Evolutionary conservation across 2,113 vertebrate genomes (phyloP).

Genomic region (Tragelaphus scriptus): DNA sequence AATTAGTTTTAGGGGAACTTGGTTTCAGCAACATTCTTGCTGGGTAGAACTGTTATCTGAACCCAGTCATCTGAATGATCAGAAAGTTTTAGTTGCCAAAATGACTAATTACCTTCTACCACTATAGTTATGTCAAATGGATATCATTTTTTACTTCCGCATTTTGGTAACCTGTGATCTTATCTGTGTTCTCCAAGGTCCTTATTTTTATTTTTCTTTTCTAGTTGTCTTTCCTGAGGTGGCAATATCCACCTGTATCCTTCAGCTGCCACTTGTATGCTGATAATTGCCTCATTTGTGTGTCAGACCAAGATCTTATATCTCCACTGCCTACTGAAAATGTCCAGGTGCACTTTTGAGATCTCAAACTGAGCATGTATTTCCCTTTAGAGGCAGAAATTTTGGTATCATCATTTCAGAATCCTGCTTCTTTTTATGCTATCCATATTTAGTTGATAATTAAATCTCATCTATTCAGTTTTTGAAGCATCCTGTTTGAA

Average conservation of each 20-base stretch:
- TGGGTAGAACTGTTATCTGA: not conserved
- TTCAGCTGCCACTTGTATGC: not conserved
- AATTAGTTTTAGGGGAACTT: not conserved
- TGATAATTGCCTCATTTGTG: not conserved
- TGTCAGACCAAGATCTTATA: not conserved
- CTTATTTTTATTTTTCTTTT: not conserved
- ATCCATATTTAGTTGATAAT: not conserved
- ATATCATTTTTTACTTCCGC: not conserved
- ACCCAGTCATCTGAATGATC: not conserved
- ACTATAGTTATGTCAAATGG: not conserved
- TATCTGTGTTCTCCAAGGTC: not conserved
- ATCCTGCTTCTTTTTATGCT: not conserved
- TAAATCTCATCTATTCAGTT: not conserved
- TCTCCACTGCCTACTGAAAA: not conserved
- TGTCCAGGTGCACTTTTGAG: not conserved
- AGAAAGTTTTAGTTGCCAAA: not conserved
- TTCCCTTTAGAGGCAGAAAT: not conserved
- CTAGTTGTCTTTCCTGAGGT: not conserved
- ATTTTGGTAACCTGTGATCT: not conserved
- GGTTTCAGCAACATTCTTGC: not conserved
- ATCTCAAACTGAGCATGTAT: not conserved
- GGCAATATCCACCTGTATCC: not conserved
- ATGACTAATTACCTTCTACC: not conserved
- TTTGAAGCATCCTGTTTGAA: not conserved
- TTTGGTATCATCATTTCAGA: not conserved